Base-by-base conservation (phyloP, 2,113 vertebrate genomes). In the Orcinus orca region DNA sequence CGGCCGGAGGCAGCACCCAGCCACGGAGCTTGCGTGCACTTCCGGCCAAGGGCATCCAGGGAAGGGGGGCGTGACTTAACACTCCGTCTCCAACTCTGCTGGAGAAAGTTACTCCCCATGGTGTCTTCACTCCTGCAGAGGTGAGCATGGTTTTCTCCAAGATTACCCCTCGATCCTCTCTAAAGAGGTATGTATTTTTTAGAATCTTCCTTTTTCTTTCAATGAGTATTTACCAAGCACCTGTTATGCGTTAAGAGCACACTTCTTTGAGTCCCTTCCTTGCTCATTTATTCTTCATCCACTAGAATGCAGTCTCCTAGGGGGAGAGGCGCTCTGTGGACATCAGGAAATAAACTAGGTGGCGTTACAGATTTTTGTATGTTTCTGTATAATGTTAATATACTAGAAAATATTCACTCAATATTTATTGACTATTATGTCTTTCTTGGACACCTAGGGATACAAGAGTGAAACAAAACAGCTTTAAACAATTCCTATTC, bases 1-100 rank as follows among this genome's bases (percentile, higher is more conserved):
- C 1, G 0, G 41, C 58, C 26, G 0, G 17, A 38, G 67, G 60
- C 90, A 44, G 26, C 4, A 1, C 70, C 63, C 41, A 1, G 5
- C 53, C 1, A 2, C 18, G 29, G 88, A 23, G 12, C 58, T 26
- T 13, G 6, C 4, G 5, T 50, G 53, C 38, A 3, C 25, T 2
- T 29, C 53, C n/a, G 36, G n/a, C 6, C 1, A 14, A 53, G 50
- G 67, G 12, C 2, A 6, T 1, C 2, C 7, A 26, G 65, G 23
- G 41, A 12, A 41, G 8, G 5, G 2, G 21, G 25, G 50, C 11
- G 29, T 7, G 8, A 4, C 62, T 41, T 36, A 21, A 0, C 3
- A 1, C 53, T 53, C 15, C 0, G 1, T 21, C 15, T 47, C 8
- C 12, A 13, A 15, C 2, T 44, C 41, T 18, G 29, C 15, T 50